Conservation (phyloP, 2,888 invertebrate species). For the Cenopis cana region DNA sequence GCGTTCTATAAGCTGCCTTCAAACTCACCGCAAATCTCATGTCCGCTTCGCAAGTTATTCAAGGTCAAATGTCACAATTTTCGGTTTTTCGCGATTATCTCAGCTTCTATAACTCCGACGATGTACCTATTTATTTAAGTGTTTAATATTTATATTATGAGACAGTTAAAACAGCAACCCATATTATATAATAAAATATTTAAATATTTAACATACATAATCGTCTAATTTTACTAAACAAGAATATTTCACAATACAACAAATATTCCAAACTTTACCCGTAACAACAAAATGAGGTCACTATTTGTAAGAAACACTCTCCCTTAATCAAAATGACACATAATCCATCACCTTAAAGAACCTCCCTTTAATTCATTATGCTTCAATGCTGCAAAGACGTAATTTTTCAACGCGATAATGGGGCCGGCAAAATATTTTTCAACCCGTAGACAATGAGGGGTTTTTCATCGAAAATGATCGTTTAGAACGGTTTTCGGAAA, state of each 20-base stretch:
- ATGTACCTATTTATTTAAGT: too few relatives aligned
- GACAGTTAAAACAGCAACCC: too few relatives aligned
- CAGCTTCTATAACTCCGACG: too few relatives aligned
- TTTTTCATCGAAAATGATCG: slow-evolving; percentile 37
- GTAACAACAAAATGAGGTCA: slow-evolving; percentile 29
- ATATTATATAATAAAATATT: too few relatives aligned
- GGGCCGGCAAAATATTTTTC: slow-evolving; percentile 37
- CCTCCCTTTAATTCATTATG: slow-evolving; percentile 36
- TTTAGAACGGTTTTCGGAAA: slow-evolving; percentile 19
- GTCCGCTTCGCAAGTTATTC: too few relatives aligned
- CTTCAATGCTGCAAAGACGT: slow-evolving; percentile 38
- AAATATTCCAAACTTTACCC: slow-evolving; percentile 10
- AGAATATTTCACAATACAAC: too few relatives aligned
- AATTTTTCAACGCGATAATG: slow-evolving; percentile 43
- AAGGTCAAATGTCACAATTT: too few relatives aligned
- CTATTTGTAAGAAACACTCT: slow-evolving; percentile 38
- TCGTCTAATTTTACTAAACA: not conserved
- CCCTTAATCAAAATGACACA: slow-evolving; percentile 41
- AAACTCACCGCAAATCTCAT: too few relatives aligned
- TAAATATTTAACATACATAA: not conserved
- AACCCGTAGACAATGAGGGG: slow-evolving; percentile 35
- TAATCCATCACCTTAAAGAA: slow-evolving; percentile 41
- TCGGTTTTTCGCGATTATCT: too few relatives aligned
- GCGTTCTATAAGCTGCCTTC: too few relatives aligned
- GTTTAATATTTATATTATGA: too few relatives aligned